Evolutionary conservation across 2,113 vertebrate genomes (phyloP).

Genomic region (Thryonomys swinderianus): DNA sequence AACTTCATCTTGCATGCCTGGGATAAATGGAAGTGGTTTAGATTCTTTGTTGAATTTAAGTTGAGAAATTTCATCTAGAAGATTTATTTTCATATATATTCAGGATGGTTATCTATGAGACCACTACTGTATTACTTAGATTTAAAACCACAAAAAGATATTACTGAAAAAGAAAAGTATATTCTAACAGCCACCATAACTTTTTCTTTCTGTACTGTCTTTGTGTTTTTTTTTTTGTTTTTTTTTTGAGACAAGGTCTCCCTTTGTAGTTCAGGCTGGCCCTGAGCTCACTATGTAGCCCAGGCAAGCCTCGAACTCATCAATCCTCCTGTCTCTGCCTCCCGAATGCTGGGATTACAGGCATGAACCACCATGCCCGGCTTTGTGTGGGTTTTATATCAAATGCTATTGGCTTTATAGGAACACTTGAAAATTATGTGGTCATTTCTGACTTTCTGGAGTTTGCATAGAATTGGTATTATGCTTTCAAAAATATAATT

Average conservation of each 20-base stretch:
- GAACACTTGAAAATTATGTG: constrained; percentile 1
- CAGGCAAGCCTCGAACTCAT: too few relatives aligned
- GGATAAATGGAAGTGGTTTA: neutral
- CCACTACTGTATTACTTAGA: neutral
- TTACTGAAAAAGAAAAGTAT: constrained; percentile 5
- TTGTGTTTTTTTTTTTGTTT: too few relatives aligned
- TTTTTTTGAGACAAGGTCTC: too few relatives aligned
- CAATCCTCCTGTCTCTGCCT: too few relatives aligned
- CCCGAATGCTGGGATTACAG: too few relatives aligned
- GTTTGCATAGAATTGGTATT: neutral
- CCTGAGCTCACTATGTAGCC: too few relatives aligned
- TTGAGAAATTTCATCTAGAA: neutral
- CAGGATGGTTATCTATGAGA: neutral
- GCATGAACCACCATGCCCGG: too few relatives aligned
- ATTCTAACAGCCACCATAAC: neutral
- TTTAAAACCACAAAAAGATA: neutral
- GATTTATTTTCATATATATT: neutral
- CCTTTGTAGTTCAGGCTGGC: too few relatives aligned
- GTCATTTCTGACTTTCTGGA: neutral
- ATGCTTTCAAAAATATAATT: constrained; percentile 33
- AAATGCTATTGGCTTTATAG: neutral
- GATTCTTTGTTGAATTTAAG: neutral
- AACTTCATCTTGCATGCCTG: neutral
- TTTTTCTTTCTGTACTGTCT: neutral
- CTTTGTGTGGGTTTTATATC: neutral